Conservation (phyloP, 2,113 vertebrate genomes). For the Pelmatolapia mariae region DNA sequence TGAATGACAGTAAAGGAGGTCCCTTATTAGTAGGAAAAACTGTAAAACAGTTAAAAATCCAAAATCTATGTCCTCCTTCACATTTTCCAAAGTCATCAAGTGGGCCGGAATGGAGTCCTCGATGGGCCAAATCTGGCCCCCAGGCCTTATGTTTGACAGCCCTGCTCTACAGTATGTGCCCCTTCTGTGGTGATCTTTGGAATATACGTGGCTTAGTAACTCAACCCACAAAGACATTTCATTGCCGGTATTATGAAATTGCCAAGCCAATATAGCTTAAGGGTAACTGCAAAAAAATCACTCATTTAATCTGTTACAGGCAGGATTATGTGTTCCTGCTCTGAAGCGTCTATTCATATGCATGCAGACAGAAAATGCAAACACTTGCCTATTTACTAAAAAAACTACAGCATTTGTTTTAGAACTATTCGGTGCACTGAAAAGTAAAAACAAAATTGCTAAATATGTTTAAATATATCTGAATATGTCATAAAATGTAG, state of each 20-base stretch:
- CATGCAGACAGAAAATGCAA: neutral
- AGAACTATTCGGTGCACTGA: neutral
- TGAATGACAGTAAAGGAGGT: neutral
- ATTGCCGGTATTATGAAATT: neutral
- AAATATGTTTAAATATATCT: neutral
- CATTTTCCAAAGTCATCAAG: neutral
- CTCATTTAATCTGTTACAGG: neutral
- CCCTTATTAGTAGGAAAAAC: neutral
- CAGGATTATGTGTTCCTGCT: neutral
- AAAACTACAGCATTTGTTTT: neutral
- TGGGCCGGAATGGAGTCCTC: neutral
- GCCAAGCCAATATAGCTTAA: neutral
- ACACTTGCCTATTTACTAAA: neutral
- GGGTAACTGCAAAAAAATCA: neutral
- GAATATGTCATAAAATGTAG: neutral
- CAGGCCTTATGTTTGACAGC: neutral
- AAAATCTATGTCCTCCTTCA: neutral
- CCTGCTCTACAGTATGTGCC: neutral
- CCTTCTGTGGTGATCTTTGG: neutral
- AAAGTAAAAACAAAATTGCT: neutral
- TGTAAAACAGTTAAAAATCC: neutral
- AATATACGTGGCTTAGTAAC: neutral
- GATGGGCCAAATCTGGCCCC: neutral
- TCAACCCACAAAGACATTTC: neutral
- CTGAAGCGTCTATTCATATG: neutral